Evolutionary conservation across 2,888 invertebrate genomes (phyloP).

Genomic region (Parnassius mnemosyne): DNA sequence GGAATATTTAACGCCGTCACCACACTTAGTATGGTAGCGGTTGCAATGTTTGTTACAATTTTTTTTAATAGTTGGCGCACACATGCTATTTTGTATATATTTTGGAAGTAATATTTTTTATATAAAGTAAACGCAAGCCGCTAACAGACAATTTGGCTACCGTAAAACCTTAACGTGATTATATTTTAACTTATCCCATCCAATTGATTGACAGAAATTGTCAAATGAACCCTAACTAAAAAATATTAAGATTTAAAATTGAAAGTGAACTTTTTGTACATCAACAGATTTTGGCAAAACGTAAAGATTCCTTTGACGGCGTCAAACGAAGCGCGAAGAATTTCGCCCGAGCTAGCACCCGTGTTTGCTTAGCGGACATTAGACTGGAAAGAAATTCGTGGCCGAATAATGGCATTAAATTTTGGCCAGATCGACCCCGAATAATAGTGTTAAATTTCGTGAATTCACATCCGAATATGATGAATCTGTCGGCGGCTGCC

Average conservation of each 20-base stretch:
- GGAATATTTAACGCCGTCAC: too few species aligned
- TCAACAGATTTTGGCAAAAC: conserved; percentile 36
- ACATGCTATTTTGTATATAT: not conserved
- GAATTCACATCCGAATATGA: conserved; percentile 65
- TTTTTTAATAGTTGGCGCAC: not conserved
- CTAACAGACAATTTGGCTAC: conserved; percentile 66
- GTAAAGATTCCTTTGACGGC: conserved; percentile 59
- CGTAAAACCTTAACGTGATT: conserved; percentile 68
- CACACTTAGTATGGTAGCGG: too few species aligned
- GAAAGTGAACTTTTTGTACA: conserved; percentile 6
- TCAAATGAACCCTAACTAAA: conserved; percentile 29
- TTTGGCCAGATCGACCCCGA: conserved; percentile 54
- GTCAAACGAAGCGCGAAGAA: conserved; percentile 71
- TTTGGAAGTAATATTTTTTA: conserved; percentile 8
- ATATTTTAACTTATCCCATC: conserved; percentile 47
- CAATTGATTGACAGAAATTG: conserved; percentile 17
- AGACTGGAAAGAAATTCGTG: conserved; percentile 49
- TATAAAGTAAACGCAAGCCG: conserved; percentile 45
- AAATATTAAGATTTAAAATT: conserved; percentile 35
- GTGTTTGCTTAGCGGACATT: conserved; percentile 73
- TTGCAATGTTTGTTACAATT: too few species aligned
- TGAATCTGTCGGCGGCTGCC: conserved; percentile 64
- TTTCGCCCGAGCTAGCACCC: conserved; percentile 56
- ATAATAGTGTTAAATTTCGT: conserved; percentile 77
- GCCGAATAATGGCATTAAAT: conserved; percentile 67